Evolutionary conservation across 37 sponge, comb jelly and placozoan species (phyloP), one percentile per base, ranked within the genome.

Genomic region (Theonella swinhoei): DNA sequence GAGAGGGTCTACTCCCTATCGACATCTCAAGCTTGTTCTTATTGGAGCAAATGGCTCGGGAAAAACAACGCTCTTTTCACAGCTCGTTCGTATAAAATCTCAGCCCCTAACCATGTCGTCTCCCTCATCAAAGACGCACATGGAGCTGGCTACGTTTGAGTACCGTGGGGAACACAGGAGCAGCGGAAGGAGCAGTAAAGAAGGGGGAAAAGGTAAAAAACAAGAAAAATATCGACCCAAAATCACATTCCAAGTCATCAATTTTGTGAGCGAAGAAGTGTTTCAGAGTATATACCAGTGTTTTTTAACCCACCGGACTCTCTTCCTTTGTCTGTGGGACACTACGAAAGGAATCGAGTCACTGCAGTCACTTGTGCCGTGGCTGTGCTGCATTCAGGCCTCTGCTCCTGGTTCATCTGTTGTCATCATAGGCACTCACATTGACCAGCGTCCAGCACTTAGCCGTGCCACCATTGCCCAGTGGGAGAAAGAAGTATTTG

Each of bases 351-450:
- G 87, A 1, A 70, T 74, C 54, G 83, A 62, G 0, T 81, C 77
- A 1, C 73, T 93, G 19, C 4, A 42, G 65, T 58, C 25, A 19
- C 87, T 93, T 0, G 31, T n/a, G 43, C 83, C 89, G 0, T 81
- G 83, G 83, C 79, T 93, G 4, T 54, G 68, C 2, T 77, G 75
- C 68, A 93, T 93, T 37, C 93, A 93, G 33, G 90, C 93, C 14
- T 82, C 86, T 42, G 89, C 77, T 0, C 90, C 93, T 1, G 80
- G 75, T 33, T 78, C 93, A 1, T 73, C 81, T 28, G 87, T 82
- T 1, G 30, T 93, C 5, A 58, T 93, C 14, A 89, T 89, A 28
- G 90, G 78, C 29, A 89, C 87, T 0, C 93, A 93, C 72, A 42
- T 54, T 54, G 90, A 93, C 76, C 59, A 62, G 43, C 63, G 63